Base-by-base conservation (phyloP, 2,797 vertebrate species). In the Amphiprion clarkii region DNA sequence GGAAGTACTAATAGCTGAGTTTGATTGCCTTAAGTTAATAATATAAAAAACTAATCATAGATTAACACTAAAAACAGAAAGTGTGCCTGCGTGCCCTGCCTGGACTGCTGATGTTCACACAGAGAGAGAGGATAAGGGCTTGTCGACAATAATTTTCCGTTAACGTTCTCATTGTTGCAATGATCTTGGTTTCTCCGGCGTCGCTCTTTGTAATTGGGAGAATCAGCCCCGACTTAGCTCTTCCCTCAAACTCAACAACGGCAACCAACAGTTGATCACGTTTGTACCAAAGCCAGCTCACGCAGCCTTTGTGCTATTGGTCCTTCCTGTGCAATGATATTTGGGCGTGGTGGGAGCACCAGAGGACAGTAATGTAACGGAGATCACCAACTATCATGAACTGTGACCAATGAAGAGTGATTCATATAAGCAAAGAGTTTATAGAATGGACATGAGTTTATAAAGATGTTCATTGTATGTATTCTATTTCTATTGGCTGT, bases 221-320 rank as follows among this genome's bases (percentile, higher is more conserved):
- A 84, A 60, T 78, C 55, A 8, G 76, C 84, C 69, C 78, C 29
- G 67, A 83, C 68, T 82, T 70, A 51, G 75, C 82, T 88, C 83
- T 81, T 90, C 63, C 23, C 75, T 67, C 64, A 78, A 74, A 63
- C 81, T 86, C 74, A 57, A 79, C 79, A 78, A 79, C 76, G 83
- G 88, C 89, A 79, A 74, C 81, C 79, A 84, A 90, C 92, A 93
- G 93, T 94, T 93, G 93, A 93, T 95, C 93, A 90, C 17, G 90
- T 95, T 93, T 79, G 90, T 94, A 94, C 92, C 91, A 94, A 92
- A 91, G 89, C 89, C 87, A 92, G 91, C 91, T 91, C 80, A 76
- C 68, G 52, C 90, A 84, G 89, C 87, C 88, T 19, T 76, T 76
- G 82, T 75, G 83, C 88, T 87, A 77, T 77, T 64, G 76, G 87